These are phyloP conservation scores for Rosalia funebris DNA, from an alignment of 2,888 invertebrate genomes.

Conservation along the genomic window DNA sequence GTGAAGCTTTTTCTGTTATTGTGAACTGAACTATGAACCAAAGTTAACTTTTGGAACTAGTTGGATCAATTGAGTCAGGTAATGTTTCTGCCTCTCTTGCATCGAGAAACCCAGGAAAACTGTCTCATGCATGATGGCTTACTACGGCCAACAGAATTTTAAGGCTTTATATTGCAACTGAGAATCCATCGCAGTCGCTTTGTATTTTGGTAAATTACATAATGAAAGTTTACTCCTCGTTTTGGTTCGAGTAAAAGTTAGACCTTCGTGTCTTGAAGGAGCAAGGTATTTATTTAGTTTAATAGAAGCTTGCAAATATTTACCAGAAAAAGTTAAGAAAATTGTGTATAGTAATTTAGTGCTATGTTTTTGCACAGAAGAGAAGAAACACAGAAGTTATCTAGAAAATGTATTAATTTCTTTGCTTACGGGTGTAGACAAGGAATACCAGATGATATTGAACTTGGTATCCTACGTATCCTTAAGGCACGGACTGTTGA, in stretches of 20 bases:
- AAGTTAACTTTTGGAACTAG: constrained; percentile 6
- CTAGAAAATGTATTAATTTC: not conserved
- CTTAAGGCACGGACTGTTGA: too few species aligned
- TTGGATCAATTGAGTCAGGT: constrained; percentile 1
- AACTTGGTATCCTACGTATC: too few species aligned
- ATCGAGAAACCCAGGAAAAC: constrained; percentile 9
- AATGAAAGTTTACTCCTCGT: constrained; percentile 11
- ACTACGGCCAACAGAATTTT: constrained; percentile 3
- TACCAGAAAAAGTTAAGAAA: too few species aligned
- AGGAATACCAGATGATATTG: too few species aligned
- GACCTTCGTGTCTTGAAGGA: not conserved
- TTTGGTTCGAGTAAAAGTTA: not conserved
- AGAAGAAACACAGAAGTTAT: too few species aligned
- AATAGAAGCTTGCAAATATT: constrained; percentile 1
- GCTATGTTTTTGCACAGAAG: not conserved
- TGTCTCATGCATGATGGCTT: constrained; percentile 1
- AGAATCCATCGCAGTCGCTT: not conserved
- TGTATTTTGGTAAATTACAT: constrained; percentile 2
- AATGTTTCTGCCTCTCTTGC: constrained; percentile 4
- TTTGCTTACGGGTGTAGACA: not conserved
- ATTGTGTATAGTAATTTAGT: not conserved
- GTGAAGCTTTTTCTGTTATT: constrained; percentile 9
- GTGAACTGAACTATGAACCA: constrained; percentile 22
- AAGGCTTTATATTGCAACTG: constrained; percentile 11
- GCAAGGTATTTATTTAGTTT: too few species aligned